A percentile compares a stretch with the other conserved stretches of the same genome.
These are phyloP conservation scores for Ormyrus rosae DNA, from an alignment of 2,888 invertebrate species.

Conservation along the genomic window DNA sequence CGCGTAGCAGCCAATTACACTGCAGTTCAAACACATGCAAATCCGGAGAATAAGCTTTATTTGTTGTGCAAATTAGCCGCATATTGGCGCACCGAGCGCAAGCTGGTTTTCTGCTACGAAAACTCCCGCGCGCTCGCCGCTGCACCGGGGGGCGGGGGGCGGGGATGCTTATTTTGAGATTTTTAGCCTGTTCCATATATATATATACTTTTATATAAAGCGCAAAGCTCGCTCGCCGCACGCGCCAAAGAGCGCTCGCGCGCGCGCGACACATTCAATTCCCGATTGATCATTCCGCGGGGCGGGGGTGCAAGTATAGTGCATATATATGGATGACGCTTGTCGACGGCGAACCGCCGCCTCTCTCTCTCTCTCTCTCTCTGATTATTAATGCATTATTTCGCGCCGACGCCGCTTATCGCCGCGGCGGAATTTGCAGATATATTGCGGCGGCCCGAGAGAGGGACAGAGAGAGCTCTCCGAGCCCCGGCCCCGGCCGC, in stretches of 20 bases:
- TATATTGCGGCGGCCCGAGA: slow-evolving; percentile 34
- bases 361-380: not conserved
- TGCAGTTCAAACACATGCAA: slow-evolving; percentile 76
- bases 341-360: not conserved
- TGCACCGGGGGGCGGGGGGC: too few relatives aligned
- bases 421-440: slow-evolving; percentile 48
- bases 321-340: slow-evolving; percentile 5
- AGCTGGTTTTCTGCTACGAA: slow-evolving; percentile 67
- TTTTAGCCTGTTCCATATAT: slow-evolving; percentile 23
- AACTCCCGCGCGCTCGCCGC: slow-evolving; percentile 46
- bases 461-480: not conserved
- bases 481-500: not conserved
- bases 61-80: slow-evolving; percentile 76
- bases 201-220: not conserved
- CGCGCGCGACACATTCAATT: slow-evolving; percentile 49
- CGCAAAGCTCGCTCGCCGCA: not conserved
- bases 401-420: slow-evolving; percentile 52
- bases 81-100: slow-evolving; percentile 73
- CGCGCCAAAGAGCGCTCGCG: slow-evolving; percentile 6
- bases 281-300: slow-evolving; percentile 50
- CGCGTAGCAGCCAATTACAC: slow-evolving; percentile 73
- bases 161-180: slow-evolving; percentile 47
- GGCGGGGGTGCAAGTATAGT: slow-evolving; percentile 4
- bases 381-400: slow-evolving; percentile 58
- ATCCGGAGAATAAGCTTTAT: slow-evolving; percentile 76